Percentiles rank a stretch among this genome's conserved stretches.
These are phyloP conservation scores for Eupithecia insigniata DNA, from an alignment of 2,888 invertebrate genomes.

Conservation along the genomic window DNA sequence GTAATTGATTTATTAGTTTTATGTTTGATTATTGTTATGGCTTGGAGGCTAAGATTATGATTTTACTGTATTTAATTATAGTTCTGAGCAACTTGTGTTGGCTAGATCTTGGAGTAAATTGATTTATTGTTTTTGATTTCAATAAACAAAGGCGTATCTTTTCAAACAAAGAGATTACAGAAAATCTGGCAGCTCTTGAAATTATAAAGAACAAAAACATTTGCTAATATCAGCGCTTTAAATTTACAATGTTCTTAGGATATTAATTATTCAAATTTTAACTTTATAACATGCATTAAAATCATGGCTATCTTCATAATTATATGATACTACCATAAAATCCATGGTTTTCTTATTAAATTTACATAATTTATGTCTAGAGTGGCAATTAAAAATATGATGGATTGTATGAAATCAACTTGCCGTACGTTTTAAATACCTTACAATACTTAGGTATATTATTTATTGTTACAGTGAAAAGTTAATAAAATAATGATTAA, in stretches of 20 bases:
- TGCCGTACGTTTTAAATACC: not conserved
- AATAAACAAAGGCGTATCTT: not conserved
- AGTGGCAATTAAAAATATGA: slow-evolving; percentile 5
- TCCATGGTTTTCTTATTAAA: slow-evolving; percentile 14
- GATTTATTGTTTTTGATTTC: not conserved
- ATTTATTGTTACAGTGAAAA: not conserved
- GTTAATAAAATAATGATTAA: not conserved
- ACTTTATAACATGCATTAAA: not conserved
- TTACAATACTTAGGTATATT: not conserved
- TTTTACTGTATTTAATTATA: slow-evolving; percentile 1
- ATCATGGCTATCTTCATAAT: not conserved
- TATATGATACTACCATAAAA: not conserved
- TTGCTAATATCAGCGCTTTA: not conserved
- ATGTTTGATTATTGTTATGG: slow-evolving; percentile 11
- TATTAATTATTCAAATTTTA: not conserved
- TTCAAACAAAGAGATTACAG: not conserved
- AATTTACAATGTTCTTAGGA: not conserved
- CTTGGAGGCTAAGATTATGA: not conserved
- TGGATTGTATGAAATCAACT: not conserved
- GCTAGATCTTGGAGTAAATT: not conserved
- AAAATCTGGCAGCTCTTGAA: not conserved
- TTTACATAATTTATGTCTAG: slow-evolving; percentile 16
- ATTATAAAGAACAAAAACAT: not conserved
- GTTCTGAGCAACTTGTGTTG: not conserved
- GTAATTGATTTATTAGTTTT: slow-evolving; percentile 13